These are phyloP conservation scores for Aphidius colemani DNA, from an alignment of 2,888 invertebrate genomes.

Conservation along the genomic window DNA sequence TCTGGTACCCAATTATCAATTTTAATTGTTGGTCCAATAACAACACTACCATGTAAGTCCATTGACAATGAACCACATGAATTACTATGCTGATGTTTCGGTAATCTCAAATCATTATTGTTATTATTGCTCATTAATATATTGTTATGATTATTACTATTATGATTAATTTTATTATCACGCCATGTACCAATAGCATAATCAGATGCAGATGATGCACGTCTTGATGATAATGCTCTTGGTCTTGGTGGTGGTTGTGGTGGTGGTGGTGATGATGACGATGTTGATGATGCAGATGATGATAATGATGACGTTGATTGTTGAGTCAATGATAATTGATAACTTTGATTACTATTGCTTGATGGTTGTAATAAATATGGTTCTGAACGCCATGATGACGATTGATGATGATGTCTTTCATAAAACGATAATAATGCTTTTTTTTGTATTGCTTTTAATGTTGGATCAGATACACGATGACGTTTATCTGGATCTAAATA, in stretches of 20 bases:
- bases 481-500: conserved; percentile 76
- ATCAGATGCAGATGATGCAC: conserved; percentile 73
- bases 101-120: conserved; percentile 41
- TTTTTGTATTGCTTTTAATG: conserved; percentile 81
- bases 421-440: conserved; percentile 81
- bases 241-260: conserved; percentile 60
- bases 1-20: conserved; percentile 75
- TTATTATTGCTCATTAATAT: conserved; percentile 34
- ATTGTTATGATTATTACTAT: too few species aligned
- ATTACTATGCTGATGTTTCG: conserved; percentile 65
- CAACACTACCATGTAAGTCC: conserved; percentile 67
- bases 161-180: conserved; percentile 43
- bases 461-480: conserved; percentile 73
- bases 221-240: conserved; percentile 61
- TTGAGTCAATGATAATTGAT: conserved; percentile 79
- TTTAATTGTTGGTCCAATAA: conserved; percentile 68
- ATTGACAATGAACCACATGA: conserved; percentile 67
- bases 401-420: conserved; percentile 67
- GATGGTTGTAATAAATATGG: conserved; percentile 45
- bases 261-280: conserved; percentile 66
- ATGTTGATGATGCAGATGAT: conserved; percentile 51
- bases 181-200: conserved; percentile 65
- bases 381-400: conserved; percentile 65
- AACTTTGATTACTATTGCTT: conserved; percentile 67
- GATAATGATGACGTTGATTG: conserved; percentile 51